Evolutionary conservation across 1,140 invertebrate species (phyloP), one percentile per base, ranked within the genome.

Genomic region (Ceratoteleas bidentatus): DNA sequence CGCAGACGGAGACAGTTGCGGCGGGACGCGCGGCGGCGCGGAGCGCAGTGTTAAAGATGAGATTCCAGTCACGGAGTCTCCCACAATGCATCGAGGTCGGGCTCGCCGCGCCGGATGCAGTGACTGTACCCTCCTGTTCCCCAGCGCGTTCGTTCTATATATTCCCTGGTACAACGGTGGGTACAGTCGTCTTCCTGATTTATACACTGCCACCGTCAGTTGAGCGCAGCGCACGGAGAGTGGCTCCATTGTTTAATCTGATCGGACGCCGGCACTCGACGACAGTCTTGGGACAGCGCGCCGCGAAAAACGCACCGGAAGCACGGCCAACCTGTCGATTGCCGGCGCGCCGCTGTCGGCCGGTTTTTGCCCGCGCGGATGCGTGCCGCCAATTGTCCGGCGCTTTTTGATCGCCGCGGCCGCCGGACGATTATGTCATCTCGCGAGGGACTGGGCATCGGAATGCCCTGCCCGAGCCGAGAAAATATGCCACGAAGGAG

Each of bases 121-220:
- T 76, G 83, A 79, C 78, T 81, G 72, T 85, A 79, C 86, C 78
- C 79, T 83, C 84, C 83, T 85, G 74, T 77, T 78, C 82, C 83
- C 83, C 68, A 66, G 49, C 65, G 65, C 47, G 57, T 60, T 82
- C 84, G 84, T 84, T 84, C 81, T 84, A 80, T 84, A 83, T 79
- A 80, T 76, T 76, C 76, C 76, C 81, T 76, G 60, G 77, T 83
- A 83, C 72, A 86, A 83, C 72, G 85, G 85, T 86, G 83, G 86
- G 84, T 88, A 87, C 85, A 86, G 84, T 88, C 86, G 86, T 90
- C 88, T 88, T 90, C 84, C 87, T 90, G 89, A 90, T 90, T 90
- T 90, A 89, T 90, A 88, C 81, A 89, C 89, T 88, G 88, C 88
- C 88, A 90, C 86, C 84, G 85, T 75, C 88, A 87, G 87, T 84